These are phyloP conservation scores for Drosophila melanosoma DNA, from an alignment of 2,888 invertebrate species.

Conservation along the genomic window DNA sequence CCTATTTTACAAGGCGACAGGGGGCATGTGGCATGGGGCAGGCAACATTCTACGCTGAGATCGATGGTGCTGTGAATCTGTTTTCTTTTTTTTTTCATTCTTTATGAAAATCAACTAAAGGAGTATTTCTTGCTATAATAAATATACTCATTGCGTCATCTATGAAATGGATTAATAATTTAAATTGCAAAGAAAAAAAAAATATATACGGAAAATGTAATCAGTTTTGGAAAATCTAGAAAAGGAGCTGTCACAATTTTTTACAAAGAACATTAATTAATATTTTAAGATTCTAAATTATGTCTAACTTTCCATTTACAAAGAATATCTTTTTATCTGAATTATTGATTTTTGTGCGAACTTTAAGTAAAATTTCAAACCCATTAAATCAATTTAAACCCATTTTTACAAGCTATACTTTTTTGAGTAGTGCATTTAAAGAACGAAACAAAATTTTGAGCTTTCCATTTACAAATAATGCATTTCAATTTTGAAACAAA, in stretches of 20 bases:
- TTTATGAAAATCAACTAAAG: not conserved
- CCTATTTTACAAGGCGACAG: constrained; percentile 26
- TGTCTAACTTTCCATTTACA: not conserved
- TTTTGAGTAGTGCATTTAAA: not conserved
- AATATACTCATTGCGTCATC: not conserved
- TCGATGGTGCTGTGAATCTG: constrained; percentile 6
- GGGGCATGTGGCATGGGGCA: constrained; percentile 6
- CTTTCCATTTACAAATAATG: not conserved
- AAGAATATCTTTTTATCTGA: not conserved
- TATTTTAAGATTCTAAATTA: not conserved
- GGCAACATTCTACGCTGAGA: constrained; percentile 1
- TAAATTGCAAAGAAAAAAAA: not conserved
- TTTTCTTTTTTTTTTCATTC: not conserved
- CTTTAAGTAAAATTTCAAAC: not conserved
- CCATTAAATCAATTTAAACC: not conserved
- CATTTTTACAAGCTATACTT: not conserved
- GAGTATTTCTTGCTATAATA: not conserved
- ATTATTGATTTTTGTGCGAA: not conserved
- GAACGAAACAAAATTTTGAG: not conserved
- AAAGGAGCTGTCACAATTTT: not conserved
- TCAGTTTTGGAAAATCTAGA: not conserved
- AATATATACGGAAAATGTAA: not conserved
- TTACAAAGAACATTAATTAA: not conserved
- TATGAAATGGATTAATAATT: not conserved
- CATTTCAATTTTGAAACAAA: not conserved